Evolutionary conservation across 2,797 vertebrate species (phyloP), one percentile per base, ranked within the genome.

Genomic region (Schizopygopsis pylzovi): DNA sequence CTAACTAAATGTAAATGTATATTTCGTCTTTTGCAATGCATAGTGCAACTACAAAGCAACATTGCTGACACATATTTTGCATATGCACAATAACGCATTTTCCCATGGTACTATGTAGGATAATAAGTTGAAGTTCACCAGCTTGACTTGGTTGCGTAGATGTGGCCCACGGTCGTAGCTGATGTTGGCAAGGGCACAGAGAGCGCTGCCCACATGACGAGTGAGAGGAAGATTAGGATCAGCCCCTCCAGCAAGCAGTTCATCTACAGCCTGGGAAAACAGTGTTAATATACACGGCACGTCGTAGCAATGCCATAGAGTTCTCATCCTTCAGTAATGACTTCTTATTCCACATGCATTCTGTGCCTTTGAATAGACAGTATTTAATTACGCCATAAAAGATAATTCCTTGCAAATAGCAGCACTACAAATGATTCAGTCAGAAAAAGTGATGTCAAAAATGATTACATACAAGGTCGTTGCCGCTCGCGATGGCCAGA

Each of bases 401-500:
- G 6, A n/a, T 47, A 16, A 65, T 67, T 33, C 0, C 15, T 65
- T 80, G 61, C 56, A 67, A 80, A 67, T 28, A 56, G 49, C 47
- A 11, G 49, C 52, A 82, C 49, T 56, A 72, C 61, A 81, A 39
- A 81, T n/a, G 6, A 80, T 68, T 37, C 47, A 39, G 59, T 43
- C 41, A 0, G 10, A 20, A 65, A 5, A 67, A 68, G 28, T 49
- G 41, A 37, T 49, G 45, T 52, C 25, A 70, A 15, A 15, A 56
- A 49, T 39, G 22, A 61, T 78, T 22, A 61, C 95, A 92, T 90
- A 98, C 97, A 95, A 95, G 89, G 80, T 96, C 93, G 6, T 98
- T 98, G 86, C 97, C 97, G 18, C 93, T 96, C 71, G 96, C 95
- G 25, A 98, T 96, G 56, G 97, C 95, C 86, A 98, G 88, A 12